Evolutionary conservation across 2,888 invertebrate genomes (phyloP).

Genomic region (Netelia inedita): DNA sequence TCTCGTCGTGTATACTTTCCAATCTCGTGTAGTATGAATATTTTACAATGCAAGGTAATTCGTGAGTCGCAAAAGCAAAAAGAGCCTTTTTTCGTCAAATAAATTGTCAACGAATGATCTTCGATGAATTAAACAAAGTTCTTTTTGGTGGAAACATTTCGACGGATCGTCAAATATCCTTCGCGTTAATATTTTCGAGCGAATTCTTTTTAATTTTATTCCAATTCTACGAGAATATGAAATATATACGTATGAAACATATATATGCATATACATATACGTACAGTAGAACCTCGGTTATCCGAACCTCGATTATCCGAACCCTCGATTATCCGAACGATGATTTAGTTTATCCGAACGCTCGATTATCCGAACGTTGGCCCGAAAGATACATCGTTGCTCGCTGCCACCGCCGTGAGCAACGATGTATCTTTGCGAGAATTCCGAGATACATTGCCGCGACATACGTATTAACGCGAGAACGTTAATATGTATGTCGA

Average conservation of each 20-base stretch:
- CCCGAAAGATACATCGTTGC: too few relatives aligned
- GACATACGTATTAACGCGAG: too few relatives aligned
- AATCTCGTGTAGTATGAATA: slow-evolving; percentile 49
- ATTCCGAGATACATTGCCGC: too few relatives aligned
- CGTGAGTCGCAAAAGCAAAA: background rate
- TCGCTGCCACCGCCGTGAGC: too few relatives aligned
- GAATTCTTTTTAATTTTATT: slow-evolving; percentile 2
- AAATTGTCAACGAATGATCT: background rate
- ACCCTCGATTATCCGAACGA: too few relatives aligned
- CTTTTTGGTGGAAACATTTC: background rate
- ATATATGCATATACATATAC: background rate
- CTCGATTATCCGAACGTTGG: too few relatives aligned
- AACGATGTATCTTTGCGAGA: too few relatives aligned
- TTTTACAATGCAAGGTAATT: slow-evolving; percentile 48
- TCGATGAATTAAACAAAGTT: background rate
- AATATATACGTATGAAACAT: slow-evolving; percentile 38
- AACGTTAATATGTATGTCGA: too few relatives aligned
- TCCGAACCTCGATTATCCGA: too few relatives aligned
- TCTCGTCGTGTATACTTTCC: slow-evolving; percentile 51
- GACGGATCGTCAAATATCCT: background rate
- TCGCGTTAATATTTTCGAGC: slow-evolving; percentile 1
- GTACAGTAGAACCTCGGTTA: too few relatives aligned
- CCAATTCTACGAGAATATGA: background rate
- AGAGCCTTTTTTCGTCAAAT: background rate
- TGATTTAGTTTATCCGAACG: too few relatives aligned